Conservation (phyloP, 1,140 invertebrate genomes). For the Magallana gigas region DNA sequence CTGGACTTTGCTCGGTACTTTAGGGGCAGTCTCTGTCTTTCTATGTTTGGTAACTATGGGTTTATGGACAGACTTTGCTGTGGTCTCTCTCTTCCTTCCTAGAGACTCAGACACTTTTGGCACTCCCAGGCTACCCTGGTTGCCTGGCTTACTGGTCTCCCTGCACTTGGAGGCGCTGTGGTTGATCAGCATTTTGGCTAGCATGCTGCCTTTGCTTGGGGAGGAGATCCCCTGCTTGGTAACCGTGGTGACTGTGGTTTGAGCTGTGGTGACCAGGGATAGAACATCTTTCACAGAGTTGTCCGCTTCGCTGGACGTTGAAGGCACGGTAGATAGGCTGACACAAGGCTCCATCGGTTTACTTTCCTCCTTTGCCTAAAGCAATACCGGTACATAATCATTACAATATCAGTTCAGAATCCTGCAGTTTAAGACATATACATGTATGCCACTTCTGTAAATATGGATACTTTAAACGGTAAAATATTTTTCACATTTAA, state of each 20-base stretch:
- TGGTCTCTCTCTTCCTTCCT: background rate
- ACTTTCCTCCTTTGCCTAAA: constrained; percentile 26
- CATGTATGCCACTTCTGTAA: no score
- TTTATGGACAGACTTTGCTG: background rate
- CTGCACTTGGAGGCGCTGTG: background rate
- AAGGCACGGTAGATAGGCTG: background rate
- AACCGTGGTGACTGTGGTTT: constrained; percentile 63
- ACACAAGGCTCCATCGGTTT: background rate
- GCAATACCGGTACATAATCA: background rate
- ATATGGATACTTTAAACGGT: no score
- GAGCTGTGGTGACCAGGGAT: constrained; percentile 68
- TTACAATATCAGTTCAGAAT: no score
- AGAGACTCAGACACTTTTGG: background rate
- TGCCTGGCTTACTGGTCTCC: constrained; percentile 14
- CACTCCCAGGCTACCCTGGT: background rate
- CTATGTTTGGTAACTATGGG: background rate
- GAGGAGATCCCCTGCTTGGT: background rate
- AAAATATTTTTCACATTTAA: no score
- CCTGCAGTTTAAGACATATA: no score
- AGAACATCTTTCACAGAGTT: constrained; percentile 56
- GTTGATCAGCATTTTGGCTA: constrained; percentile 4
- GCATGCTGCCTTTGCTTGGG: constrained; percentile 12
- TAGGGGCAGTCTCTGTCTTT: background rate
- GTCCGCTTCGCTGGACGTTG: background rate
- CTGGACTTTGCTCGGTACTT: background rate